Conservation (phyloP, 2,888 invertebrate genomes). For the Lasioglossum zephyrum region DNA sequence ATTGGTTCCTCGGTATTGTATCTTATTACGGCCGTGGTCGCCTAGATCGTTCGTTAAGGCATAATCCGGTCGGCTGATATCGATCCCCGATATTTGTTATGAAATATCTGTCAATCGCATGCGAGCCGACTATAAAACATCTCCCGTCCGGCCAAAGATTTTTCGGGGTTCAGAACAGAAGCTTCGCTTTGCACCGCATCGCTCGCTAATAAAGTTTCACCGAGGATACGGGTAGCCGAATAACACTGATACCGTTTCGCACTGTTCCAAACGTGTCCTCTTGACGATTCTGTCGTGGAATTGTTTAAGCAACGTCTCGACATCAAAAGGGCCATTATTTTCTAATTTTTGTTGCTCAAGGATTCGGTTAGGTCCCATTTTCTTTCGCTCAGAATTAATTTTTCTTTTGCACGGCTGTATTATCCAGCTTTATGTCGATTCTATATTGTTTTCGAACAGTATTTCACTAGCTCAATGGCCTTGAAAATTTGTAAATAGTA, state of each 20-base stretch:
- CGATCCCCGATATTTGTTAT: not conserved
- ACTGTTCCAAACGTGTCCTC: not conserved
- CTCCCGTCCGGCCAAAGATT: not conserved
- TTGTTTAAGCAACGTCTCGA: too few species aligned
- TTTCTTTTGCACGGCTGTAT: too few species aligned
- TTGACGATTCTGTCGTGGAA: too few species aligned
- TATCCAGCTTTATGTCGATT: not conserved
- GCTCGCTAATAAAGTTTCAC: not conserved
- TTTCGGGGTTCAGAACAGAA: not conserved
- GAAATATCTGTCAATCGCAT: not conserved
- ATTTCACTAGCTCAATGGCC: not conserved
- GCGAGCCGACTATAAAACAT: slow-evolving; percentile 3
- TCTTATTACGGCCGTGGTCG: not conserved
- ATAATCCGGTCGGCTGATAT: not conserved
- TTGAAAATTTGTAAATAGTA: not conserved
- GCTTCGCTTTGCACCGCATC: not conserved
- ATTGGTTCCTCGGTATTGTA: not conserved
- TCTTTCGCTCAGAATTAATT: too few species aligned
- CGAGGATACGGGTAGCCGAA: not conserved
- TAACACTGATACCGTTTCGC: not conserved
- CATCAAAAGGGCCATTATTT: too few species aligned
- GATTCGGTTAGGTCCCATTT: too few species aligned
- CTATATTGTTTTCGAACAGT: not conserved
- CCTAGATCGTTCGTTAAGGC: not conserved
- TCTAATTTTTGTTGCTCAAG: too few species aligned